Base-by-base conservation (phyloP, 2,113 vertebrate genomes). In the Elaphurus davidianus region DNA sequence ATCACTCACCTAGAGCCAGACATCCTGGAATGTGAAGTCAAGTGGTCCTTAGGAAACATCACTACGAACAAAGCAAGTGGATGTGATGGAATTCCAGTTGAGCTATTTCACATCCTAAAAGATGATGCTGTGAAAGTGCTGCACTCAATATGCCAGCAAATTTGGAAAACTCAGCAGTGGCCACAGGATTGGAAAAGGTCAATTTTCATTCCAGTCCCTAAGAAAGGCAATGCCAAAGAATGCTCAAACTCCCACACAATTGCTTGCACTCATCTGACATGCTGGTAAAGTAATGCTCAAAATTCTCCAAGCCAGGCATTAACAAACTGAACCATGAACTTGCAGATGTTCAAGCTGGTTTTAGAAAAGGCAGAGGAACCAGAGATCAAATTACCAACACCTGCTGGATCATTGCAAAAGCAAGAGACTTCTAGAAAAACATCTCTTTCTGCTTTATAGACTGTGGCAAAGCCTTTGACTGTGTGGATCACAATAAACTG, bases 331-430 rank as follows among this genome's bases (percentile, higher is more conserved):
- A 71, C 64, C 4, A 11, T 36, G n/a, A 71, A 36, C n/a, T 36
- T 12, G n/a, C 64, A 36, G 64, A 71, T 21, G n/a, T 21, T 21
- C 4, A 71, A 11, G 17, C 17, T 71, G 19, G n/a, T 71, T 71
- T 71, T 71, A 71, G 64, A 36, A 71, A 36, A 36, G 64, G 17
- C n/a, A 71, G n/a, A 71, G 30, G 64, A 21, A 21, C 15, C 9
- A 21, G 64, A 71, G 8, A 71, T 36, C 17, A 71, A 71, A 71
- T 11, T 21, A 19, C 64, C 64, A 36, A 23, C n/a, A 71, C 0
- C 64, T 0, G 0, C 17, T 71, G 4, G n/a, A 36, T 36, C 64
- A 21, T 21, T 0, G 0, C 19, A 71, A 36, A 71, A 36, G 9
- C 64, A 71, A 71, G 64, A 21, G 64, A 71, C 17, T 71, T 71